These are phyloP conservation scores for Apostichopus leukothele DNA, from an alignment of 53 echinoderm and acorn worm genomes.

Conservation along the genomic window DNA sequence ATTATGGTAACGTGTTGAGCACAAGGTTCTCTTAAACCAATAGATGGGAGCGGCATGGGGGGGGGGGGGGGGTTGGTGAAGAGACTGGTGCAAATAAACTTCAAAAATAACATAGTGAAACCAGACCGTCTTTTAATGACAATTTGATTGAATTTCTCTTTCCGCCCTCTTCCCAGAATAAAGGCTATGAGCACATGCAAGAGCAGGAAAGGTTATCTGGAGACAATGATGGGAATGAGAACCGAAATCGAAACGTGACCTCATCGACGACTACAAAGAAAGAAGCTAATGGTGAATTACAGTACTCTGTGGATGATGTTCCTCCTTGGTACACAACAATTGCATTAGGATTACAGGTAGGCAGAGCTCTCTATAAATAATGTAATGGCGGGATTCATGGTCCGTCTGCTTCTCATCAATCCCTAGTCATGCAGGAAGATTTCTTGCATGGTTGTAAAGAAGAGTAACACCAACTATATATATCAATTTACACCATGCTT, in stretches of 20 bases:
- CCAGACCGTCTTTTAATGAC: background rate
- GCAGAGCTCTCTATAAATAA: background rate
- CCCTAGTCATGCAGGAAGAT: no score
- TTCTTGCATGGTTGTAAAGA: no score
- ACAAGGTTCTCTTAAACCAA: background rate
- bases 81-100: no score
- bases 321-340: conserved; percentile 87
- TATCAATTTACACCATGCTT: no score
- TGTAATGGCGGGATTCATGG: background rate
- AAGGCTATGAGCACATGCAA: conserved; percentile 34
- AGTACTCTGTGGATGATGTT: conserved; percentile 68
- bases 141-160: no score
- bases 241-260: background rate
- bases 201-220: conserved; percentile 5
- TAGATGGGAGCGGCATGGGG: background rate
- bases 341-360: conserved; percentile 77
- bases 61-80: no score
- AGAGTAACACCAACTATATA: no score
- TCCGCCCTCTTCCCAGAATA: background rate
- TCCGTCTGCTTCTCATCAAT: no score
- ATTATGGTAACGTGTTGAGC: no score
- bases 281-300: conserved; percentile 50
- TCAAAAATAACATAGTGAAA: background rate
- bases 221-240: background rate
- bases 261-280: background rate